Evolutionary conservation across 2,888 invertebrate genomes (phyloP), one percentile per base, ranked within the genome.

Genomic region (Automeris io): DNA sequence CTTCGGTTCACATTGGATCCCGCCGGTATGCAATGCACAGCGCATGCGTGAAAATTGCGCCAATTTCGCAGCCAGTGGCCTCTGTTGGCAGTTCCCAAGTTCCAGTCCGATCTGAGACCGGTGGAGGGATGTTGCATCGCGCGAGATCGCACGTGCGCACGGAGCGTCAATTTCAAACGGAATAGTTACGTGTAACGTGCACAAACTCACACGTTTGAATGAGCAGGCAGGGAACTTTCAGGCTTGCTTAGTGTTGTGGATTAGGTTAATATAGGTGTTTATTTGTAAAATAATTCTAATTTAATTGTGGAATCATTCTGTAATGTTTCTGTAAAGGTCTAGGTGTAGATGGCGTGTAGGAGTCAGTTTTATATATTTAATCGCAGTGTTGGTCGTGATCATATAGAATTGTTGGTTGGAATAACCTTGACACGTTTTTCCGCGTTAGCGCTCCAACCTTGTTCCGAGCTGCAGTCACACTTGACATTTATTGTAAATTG

Each of bases 41-140:
- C 85, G 85, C 85, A 79, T 83, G 85, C 83, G 85, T 65, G 49
- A 50, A 73, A 80, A 80, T 82, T 86, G 85, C 85, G 85, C 85
- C 85, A 85, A 85, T 86, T 85, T 78, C 65, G 72, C 67, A 51
- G 53, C 61, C 73, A 76, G 81, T 81, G 83, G 68, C 83, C 83
- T 83, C 85, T 85, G 66, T 58, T 71, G 85, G 68, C 57, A 55
- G 61, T 64, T 70, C 64, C 77, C 81, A 82, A 55, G 61, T 64
- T 70, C 64, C 77, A 82, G 82, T 85, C 66, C 58, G 55, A 58
- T 66, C 61, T 56, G 60, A 69, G 57, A 69, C 62, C 61, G 59
- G 51, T 49, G 64, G 62, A 63, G 79, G 78, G 72, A 78, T 79
- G 79, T 74, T 73, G 78, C 75, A 75, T 73, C 70, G 73, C 69